Percentiles rank a stretch among this genome's conserved stretches.
phyloP scores from a whole-genome alignment of 2,888 invertebrate genomes.

The Pseudococcus jackbeardsleyi region DNA sequence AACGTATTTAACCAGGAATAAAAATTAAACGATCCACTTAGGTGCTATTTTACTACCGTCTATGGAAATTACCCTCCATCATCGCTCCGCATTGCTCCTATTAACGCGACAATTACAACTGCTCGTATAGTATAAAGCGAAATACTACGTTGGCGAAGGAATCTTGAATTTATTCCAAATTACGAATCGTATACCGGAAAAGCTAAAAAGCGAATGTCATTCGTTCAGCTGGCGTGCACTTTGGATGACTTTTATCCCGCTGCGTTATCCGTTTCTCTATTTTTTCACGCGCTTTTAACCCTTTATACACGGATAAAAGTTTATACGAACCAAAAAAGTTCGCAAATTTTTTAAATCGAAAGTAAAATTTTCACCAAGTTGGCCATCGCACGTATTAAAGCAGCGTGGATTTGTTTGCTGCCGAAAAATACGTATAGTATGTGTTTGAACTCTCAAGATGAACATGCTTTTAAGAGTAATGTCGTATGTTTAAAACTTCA shows the following conservation, averaged over 20 bases:
- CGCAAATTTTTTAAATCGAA: neutral
- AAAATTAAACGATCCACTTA: conserved; percentile 8
- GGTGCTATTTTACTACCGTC: neutral
- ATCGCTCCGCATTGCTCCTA: neutral
- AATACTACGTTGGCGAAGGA: conserved; percentile 21
- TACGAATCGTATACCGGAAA: conserved; percentile 37
- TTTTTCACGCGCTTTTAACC: conserved; percentile 23
- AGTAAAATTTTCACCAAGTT: conserved; percentile 4
- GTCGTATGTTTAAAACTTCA: conserved; percentile 54
- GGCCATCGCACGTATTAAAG: neutral
- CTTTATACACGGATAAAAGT: neutral
- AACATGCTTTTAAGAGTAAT: conserved; percentile 6
- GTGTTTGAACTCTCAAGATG: neutral
- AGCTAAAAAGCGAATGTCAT: conserved; percentile 36
- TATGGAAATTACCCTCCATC: neutral
- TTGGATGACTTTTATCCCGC: conserved; percentile 6
- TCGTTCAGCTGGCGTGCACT: neutral
- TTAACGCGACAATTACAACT: conserved; percentile 33
- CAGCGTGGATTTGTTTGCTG: neutral
- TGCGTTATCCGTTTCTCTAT: neutral
- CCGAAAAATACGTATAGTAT: neutral
- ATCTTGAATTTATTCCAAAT: conserved; percentile 49
- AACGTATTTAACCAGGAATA: neutral
- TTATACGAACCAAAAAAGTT: neutral
- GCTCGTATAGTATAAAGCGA: neutral